These are phyloP conservation scores for Daktulosphaira vitifoliae DNA, from an alignment of 1,140 invertebrate species.

Conservation along the genomic window DNA sequence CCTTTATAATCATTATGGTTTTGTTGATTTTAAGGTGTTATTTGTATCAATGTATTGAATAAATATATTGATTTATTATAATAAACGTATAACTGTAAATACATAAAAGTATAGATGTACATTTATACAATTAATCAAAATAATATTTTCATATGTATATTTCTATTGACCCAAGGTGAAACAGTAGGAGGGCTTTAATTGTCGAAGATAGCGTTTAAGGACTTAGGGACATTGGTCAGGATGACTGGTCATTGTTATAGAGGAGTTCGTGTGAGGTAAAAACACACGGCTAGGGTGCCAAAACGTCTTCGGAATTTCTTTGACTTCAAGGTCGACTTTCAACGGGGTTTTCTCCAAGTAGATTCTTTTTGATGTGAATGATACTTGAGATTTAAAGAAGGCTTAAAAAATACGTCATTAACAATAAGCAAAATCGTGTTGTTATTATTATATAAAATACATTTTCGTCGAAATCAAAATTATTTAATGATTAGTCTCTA, in stretches of 20 bases:
- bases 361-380: too few species aligned
- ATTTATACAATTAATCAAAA: constrained; percentile 15
- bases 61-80: too few species aligned
- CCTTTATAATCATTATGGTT: constrained; percentile 12
- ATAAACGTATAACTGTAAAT: too few species aligned
- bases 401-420: too few species aligned
- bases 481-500: too few species aligned
- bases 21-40: not conserved
- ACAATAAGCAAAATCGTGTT: too few species aligned
- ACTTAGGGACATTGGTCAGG: constrained; percentile 9
- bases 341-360: too few species aligned
- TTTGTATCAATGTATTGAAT: constrained; percentile 12
- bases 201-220: not conserved
- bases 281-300: not conserved
- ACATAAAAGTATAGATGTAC: not conserved
- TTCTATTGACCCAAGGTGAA: constrained; percentile 21
- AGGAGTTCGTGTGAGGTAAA: not conserved
- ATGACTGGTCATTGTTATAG: constrained; percentile 27
- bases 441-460: too few species aligned
- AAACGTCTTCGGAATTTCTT: not conserved
- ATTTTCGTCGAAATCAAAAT: too few species aligned
- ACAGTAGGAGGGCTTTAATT: constrained; percentile 33
- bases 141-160: constrained; percentile 5
- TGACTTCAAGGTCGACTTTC: not conserved
- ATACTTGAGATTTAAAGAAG: too few species aligned